phyloP scores from a whole-genome alignment of 2,888 invertebrate species.

The Steinernema scapterisci region DNA sequence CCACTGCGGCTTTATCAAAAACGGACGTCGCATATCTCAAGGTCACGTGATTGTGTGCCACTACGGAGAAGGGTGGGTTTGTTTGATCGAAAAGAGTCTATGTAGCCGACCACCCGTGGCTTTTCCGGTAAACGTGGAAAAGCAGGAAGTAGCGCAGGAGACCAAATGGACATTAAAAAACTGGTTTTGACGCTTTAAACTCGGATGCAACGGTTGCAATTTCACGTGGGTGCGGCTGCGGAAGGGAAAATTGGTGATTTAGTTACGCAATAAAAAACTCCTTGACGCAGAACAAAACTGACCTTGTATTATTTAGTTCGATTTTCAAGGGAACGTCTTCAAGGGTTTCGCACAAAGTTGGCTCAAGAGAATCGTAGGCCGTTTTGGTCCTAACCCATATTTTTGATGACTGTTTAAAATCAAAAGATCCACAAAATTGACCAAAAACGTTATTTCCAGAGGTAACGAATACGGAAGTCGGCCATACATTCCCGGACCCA shows the following conservation, averaged over 20 bases:
- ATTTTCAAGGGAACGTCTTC: no score
- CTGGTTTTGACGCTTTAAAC: neutral
- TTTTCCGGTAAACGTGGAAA: neutral
- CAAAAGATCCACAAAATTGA: no score
- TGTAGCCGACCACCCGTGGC: neutral
- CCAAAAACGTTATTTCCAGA: neutral
- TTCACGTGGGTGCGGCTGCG: constrained; percentile 1
- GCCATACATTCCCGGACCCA: constrained; percentile 16
- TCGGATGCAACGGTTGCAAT: neutral
- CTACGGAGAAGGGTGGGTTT: constrained; percentile 41
- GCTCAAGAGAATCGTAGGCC: no score
- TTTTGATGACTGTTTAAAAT: no score
- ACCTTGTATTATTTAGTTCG: no score
- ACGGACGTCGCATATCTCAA: constrained; percentile 31
- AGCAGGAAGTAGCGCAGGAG: neutral
- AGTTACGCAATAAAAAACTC: neutral
- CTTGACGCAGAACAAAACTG: no score
- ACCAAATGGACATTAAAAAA: neutral
- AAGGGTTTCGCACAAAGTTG: no score
- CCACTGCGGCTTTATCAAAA: constrained; percentile 35
- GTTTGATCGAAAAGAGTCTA: no score
- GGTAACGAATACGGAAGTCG: constrained; percentile 20
- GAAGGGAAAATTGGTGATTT: neutral
- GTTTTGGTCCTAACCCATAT: no score
- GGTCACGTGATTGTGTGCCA: constrained; percentile 40